These are phyloP conservation scores for Phoenicopterus ruber DNA, from an alignment of 2,113 vertebrate genomes.

Conservation along the genomic window DNA sequence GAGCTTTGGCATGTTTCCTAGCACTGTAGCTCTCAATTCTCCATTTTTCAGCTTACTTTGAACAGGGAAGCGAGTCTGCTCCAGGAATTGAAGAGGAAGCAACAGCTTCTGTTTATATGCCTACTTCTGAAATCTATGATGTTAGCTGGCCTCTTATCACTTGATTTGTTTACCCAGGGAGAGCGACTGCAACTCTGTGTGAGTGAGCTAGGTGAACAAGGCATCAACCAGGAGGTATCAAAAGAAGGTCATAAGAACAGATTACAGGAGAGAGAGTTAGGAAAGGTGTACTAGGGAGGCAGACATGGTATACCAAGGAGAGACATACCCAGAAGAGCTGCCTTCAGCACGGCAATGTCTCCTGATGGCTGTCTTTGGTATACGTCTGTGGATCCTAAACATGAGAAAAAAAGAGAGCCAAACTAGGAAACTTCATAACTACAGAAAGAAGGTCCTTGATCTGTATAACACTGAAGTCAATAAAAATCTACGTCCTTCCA, in stretches of 20 bases:
- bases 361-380: background rate
- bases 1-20: background rate
- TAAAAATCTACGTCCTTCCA: background rate
- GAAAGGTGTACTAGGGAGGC: background rate
- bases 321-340: background rate
- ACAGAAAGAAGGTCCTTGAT: background rate
- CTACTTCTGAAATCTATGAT: too few species aligned
- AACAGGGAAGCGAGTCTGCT: background rate
- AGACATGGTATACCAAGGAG: background rate
- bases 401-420: background rate
- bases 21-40: background rate
- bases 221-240: background rate
- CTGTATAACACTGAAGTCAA: background rate
- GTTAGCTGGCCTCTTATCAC: background rate
- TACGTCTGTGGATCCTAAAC: background rate
- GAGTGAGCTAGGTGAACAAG: background rate
- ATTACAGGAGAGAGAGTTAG: background rate
- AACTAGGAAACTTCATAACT: background rate
- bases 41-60: background rate
- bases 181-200: background rate
- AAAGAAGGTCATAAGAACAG: background rate
- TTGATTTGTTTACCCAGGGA: background rate
- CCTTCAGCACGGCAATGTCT: background rate
- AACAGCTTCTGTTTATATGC: background rate
- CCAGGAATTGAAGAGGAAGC: background rate